These are phyloP conservation scores for Pitangus sulphuratus DNA, from an alignment of 2,797 vertebrate genomes.

Conservation along the genomic window DNA sequence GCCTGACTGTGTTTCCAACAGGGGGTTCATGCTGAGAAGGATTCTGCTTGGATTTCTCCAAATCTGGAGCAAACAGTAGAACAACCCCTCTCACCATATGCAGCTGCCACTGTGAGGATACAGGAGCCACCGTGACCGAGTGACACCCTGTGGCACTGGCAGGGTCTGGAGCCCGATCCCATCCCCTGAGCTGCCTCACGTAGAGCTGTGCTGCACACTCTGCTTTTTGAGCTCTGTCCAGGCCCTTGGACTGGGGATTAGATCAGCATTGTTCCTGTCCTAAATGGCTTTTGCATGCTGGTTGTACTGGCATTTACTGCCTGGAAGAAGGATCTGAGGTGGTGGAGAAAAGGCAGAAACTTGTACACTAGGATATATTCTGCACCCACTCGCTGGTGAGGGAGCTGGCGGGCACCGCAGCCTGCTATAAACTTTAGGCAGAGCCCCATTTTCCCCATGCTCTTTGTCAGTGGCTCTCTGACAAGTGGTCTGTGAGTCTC, in stretches of 20 bases:
- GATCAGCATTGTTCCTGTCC: conserved; percentile 37
- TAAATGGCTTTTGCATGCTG: conserved; percentile 42
- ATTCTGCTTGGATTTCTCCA: not conserved
- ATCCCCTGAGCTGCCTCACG: not conserved
- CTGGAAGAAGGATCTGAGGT: not conserved
- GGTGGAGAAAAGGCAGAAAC: not conserved
- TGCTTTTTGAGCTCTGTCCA: conserved; percentile 14
- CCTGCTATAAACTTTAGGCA: not conserved
- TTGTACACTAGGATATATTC: not conserved
- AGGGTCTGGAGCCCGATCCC: not conserved
- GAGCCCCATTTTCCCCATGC: not conserved
- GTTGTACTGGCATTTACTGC: not conserved
- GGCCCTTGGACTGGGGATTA: conserved; percentile 8
- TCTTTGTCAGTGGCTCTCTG: not conserved
- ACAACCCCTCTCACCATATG: fast-evolving
- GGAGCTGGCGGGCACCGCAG: not conserved
- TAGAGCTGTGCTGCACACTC: not conserved
- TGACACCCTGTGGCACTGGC: fast-evolving
- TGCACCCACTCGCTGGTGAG: not conserved
- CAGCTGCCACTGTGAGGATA: not conserved
- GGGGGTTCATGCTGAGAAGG: fast-evolving
- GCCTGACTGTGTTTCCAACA: not conserved
- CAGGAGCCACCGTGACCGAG: fast-evolving
- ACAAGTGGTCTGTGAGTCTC: not conserved
- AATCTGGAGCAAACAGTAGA: not conserved